A percentile compares a stretch with the other conserved stretches of the same genome.
Evolutionary conservation across 1,140 invertebrate species (phyloP).

Genomic region (Elymnias hypermnestra): DNA sequence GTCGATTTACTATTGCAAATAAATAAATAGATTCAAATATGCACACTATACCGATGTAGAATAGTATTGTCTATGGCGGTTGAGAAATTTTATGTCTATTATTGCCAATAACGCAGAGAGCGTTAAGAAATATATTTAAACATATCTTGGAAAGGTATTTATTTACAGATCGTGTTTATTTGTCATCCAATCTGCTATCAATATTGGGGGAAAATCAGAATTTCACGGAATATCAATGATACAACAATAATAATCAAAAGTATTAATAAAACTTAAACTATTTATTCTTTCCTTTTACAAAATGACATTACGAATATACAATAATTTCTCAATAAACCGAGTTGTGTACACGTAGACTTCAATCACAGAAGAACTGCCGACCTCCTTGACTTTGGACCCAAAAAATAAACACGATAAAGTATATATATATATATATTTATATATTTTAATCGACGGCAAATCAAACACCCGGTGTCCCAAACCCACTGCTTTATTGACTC

Average conservation of each 20-base stretch:
- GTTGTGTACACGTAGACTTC: constrained; percentile 41
- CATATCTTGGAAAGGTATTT: neutral
- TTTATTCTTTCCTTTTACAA: constrained; percentile 73
- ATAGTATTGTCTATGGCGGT: no score
- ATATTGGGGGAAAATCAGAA: constrained; percentile 6
- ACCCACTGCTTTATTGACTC: constrained; percentile 73
- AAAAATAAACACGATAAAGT: constrained; percentile 57
- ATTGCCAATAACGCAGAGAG: no score
- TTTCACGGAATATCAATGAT: constrained; percentile 30
- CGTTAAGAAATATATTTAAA: no score
- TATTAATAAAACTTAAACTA: constrained; percentile 71
- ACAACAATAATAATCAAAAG: constrained; percentile 60
- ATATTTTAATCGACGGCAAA: constrained; percentile 45
- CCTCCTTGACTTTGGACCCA: constrained; percentile 60
- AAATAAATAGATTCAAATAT: no score
- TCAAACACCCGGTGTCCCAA: constrained; percentile 69
- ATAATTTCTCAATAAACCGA: constrained; percentile 51
- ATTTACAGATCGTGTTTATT: constrained; percentile 21
- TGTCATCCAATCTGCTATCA: constrained; percentile 2
- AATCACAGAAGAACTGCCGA: constrained; percentile 48
- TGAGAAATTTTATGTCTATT: no score
- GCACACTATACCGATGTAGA: no score
- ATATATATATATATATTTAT: constrained; percentile 12
- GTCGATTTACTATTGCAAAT: no score
- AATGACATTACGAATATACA: constrained; percentile 72